Evolutionary conservation across 2,888 invertebrate species (phyloP).

Genomic region (Coleophora flavipennella): DNA sequence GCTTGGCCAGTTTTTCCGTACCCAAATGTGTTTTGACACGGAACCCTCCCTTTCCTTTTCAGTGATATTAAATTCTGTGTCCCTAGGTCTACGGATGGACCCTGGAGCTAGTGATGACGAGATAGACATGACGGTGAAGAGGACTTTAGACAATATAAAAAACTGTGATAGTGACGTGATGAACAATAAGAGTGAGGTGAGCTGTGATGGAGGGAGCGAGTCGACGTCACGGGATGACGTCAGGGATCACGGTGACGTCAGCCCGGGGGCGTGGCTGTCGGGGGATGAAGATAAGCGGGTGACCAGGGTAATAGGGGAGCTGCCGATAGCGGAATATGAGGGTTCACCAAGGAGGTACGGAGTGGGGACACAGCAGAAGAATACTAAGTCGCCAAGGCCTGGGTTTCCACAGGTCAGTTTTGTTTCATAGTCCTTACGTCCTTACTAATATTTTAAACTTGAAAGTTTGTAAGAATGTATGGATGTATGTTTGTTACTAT

Average conservation of each 20-base stretch:
- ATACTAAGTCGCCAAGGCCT: conserved; percentile 82
- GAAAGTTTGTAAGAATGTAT: too few species aligned
- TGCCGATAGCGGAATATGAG: conserved; percentile 95
- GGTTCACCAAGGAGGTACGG: conserved; percentile 92
- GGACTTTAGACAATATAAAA: conserved; percentile 68
- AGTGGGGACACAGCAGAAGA: conserved; percentile 78
- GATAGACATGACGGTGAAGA: conserved; percentile 62
- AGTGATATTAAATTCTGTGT: conserved; percentile 71
- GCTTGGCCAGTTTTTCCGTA: too few species aligned
- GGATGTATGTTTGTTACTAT: too few species aligned
- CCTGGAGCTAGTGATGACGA: conserved; percentile 67
- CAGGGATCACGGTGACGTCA: conserved; percentile 41
- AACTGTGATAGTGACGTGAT: conserved; percentile 65
- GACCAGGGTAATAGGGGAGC: conserved; percentile 82
- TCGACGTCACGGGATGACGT: conserved; percentile 50
- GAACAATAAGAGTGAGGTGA: conserved; percentile 61
- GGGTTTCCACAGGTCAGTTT: conserved; percentile 84
- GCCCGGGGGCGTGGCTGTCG: conserved; percentile 47
- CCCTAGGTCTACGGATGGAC: conserved; percentile 69
- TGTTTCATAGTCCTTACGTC: background rate
- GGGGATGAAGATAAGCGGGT: conserved; percentile 63
- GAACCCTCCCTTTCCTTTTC: conserved; percentile 68
- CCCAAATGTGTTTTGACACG: too few species aligned
- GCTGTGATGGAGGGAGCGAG: conserved; percentile 47
- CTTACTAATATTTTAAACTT: too few species aligned